Evolutionary conservation across 2,888 invertebrate species (phyloP), one percentile per base, ranked within the genome.

Genomic region (Myopa tessellatipennis): DNA sequence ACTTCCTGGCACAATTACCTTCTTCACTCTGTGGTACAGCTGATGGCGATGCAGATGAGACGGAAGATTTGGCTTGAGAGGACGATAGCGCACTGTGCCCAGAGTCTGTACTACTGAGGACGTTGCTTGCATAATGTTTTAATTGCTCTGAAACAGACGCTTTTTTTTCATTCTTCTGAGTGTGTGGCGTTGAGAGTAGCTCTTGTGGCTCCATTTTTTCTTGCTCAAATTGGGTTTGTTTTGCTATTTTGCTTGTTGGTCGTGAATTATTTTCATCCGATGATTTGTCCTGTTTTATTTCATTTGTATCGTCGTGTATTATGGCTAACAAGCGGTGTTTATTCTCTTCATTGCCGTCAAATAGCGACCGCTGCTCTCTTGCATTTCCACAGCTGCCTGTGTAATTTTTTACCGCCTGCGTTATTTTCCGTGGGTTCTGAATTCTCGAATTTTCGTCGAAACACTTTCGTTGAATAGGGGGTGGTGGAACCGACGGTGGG

Each of bases 251-350:
- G 77, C 78, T 69, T 77, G 83, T 82, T 86, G 83, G 85, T 85
- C 85, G 83, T 82, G 85, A 87, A 85, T 84, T 88, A 87, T 88
- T 88, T 88, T 87, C 85, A 86, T 81, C 79, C 81, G 84, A 85
- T 85, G 86, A 84, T 84, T 83, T 80, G 76, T 38, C 78, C 65
- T 75, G 60, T 77, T 77, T 74, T 36, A 69, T 50, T 71, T 83
- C 79, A 79, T 80, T 81, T 75, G 82, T 79, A 79, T 92, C 91
- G 77, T 92, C 91, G 84, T 91, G 91, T 87, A 93, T 92, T 82
- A 93, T 90, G 83, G 92, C 92, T 87, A 93, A 88, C 81, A 93
- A 90, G 82, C 93, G 91, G 88, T 91, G 91, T 87, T 91, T 91
- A 82, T 85, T 85, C 91, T 79, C 81, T 73, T 82, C 79, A 77